Percentiles rank a stretch among this genome's conserved stretches.
These are phyloP conservation scores for Pocillopora meandrina DNA, from an alignment of 92 coral and sea anemone genomes.

Conservation along the genomic window DNA sequence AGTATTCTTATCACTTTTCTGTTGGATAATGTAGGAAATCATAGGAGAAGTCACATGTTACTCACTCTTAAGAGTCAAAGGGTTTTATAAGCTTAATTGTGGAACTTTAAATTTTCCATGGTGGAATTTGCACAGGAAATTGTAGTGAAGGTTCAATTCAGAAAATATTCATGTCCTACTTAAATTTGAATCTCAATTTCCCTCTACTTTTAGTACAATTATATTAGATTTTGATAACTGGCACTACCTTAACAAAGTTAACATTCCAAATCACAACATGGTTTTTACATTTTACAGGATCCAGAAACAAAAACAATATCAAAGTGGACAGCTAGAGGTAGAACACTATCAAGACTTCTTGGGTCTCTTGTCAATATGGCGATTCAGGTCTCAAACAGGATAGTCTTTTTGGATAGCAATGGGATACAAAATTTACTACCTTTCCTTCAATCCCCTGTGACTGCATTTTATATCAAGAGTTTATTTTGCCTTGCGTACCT, in stretches of 20 bases:
- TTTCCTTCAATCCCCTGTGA: constrained; percentile 50
- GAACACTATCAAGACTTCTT: constrained; percentile 49
- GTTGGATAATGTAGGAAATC: no score
- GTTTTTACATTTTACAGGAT: constrained; percentile 33
- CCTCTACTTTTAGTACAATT: no score
- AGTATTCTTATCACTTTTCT: no score
- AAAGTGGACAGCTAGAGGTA: constrained; percentile 49
- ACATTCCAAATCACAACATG: neutral
- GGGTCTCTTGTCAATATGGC: constrained; percentile 57
- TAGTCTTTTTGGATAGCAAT: constrained; percentile 26
- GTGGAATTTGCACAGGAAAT: no score
- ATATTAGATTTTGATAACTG: no score
- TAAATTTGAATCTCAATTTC: no score
- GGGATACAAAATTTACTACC: constrained; percentile 50
- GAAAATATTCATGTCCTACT: no score
- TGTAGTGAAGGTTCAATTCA: no score
- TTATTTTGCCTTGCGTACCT: constrained; percentile 62
- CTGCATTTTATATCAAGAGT: constrained; percentile 53
- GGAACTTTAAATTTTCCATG: no score
- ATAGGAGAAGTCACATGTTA: no score
- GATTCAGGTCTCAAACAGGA: constrained; percentile 60
- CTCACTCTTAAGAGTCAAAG: no score
- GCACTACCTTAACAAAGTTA: neutral
- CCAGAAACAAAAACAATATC: constrained; percentile 40
- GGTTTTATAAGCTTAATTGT: no score